phyloP scores from a whole-genome alignment of 2,888 invertebrate species.

The Uropetala carovei region DNA sequence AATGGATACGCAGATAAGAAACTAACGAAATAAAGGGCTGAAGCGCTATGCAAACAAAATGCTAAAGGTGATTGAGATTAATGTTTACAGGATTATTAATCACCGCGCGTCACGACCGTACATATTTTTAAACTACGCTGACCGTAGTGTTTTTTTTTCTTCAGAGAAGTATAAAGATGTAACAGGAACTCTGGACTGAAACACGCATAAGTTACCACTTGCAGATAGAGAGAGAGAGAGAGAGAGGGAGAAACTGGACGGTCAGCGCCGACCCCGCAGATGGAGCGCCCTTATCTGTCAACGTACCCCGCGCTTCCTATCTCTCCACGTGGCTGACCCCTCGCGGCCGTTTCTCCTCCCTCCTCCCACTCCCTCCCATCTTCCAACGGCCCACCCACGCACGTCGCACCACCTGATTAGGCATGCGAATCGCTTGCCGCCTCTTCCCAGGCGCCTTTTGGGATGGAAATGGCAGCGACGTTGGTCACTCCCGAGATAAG shows the following conservation, averaged over 20 bases:
- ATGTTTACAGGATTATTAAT: constrained; percentile 40
- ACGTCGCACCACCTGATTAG: neutral
- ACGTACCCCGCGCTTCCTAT: too few species aligned
- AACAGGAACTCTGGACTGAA: neutral
- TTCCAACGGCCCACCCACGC: neutral
- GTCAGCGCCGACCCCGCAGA: too few species aligned
- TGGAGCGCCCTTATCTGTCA: too few species aligned
- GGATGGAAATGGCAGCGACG: neutral
- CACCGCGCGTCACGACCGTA: constrained; percentile 44
- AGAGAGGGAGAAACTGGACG: too few species aligned
- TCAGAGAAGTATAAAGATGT: neutral
- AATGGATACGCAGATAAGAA: constrained; percentile 25
- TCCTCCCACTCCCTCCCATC: neutral
- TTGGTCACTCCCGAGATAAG: constrained; percentile 11
- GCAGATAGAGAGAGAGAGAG: too few species aligned
- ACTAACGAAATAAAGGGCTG: neutral
- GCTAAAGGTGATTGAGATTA: constrained; percentile 42
- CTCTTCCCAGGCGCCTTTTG: neutral
- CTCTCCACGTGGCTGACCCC: neutral
- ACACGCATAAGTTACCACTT: neutral
- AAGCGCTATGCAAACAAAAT: constrained; percentile 30
- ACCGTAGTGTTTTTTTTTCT: neutral
- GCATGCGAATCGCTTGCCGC: constrained; percentile 24
- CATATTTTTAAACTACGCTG: neutral
- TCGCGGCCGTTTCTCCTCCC: too few species aligned